Conservation (phyloP, 2,888 invertebrate genomes). For the Ichneumoninae sp. region DNA sequence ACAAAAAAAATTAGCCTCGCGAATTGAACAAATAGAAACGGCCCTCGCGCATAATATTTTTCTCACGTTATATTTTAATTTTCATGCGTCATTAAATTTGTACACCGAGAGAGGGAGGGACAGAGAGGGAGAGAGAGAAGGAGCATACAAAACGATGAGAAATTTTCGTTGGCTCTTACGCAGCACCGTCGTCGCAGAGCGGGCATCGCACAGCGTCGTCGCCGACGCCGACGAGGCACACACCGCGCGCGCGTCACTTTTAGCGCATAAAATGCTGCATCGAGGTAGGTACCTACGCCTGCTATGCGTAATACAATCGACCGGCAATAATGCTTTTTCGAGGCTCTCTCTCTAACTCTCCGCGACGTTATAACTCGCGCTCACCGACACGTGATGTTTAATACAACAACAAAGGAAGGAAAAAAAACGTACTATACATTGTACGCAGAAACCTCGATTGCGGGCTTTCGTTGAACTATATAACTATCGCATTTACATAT, state of each 20-base stretch:
- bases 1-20: constrained; percentile 14
- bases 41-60: not conserved
- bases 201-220: constrained; percentile 64
- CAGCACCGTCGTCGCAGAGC: constrained; percentile 65
- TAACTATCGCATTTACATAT: constrained; percentile 18
- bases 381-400: constrained; percentile 38
- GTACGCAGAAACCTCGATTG: constrained; percentile 26
- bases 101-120: not conserved
- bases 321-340: constrained; percentile 71
- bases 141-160: constrained; percentile 45
- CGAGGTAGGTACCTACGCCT: constrained; percentile 67
- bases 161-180: constrained; percentile 62
- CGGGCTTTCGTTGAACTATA: constrained; percentile 13
- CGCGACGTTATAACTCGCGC: constrained; percentile 69
- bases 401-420: constrained; percentile 2
- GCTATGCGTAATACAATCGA: constrained; percentile 78
- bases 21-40: constrained; percentile 16
- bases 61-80: constrained; percentile 40
- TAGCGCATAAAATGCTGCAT: constrained; percentile 77
- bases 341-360: constrained; percentile 54
- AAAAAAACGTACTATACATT: constrained; percentile 16
- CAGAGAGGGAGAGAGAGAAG: not conserved
- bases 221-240: constrained; percentile 56
- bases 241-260: constrained; percentile 72
- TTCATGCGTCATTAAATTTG: constrained; percentile 54